Conservation (phyloP, 2,797 vertebrate species). For the Pseudochromis fuscus region DNA sequence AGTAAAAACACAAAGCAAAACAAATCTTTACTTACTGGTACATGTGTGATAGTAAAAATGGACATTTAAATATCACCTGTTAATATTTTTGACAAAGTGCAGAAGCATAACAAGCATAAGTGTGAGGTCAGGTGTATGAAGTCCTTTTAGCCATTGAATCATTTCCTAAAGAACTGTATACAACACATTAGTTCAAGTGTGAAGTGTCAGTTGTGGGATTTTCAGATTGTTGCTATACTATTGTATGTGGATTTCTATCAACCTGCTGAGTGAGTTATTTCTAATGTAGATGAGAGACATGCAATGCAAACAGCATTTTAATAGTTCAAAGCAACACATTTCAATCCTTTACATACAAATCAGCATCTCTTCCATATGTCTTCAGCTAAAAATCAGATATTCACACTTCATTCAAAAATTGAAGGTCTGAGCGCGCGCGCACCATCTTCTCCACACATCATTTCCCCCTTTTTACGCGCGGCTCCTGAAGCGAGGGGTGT, state of each 20-base stretch:
- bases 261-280: neutral
- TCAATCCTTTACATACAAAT: neutral
- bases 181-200: constrained; percentile 14
- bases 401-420: neutral
- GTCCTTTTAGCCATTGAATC: too few relatives aligned
- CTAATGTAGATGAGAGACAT: neutral
- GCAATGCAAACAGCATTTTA: too few relatives aligned
- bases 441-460: neutral
- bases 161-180: neutral
- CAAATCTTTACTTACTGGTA: too few relatives aligned
- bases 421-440: neutral
- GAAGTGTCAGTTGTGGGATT: neutral
- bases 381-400: constrained; percentile 2
- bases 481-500: constrained; percentile 55
- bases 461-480: neutral
- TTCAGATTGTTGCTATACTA: neutral
- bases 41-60: too few relatives aligned
- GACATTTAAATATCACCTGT: too few relatives aligned
- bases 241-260: neutral
- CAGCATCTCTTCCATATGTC: too few relatives aligned
- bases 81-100: too few relatives aligned
- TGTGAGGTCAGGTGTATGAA: too few relatives aligned
- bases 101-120: too few relatives aligned
- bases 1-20: too few relatives aligned
- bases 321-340: neutral